phyloP scores from a whole-genome alignment of 1,140 invertebrate genomes.

The Paramacrobiotus metropolitanus region DNA sequence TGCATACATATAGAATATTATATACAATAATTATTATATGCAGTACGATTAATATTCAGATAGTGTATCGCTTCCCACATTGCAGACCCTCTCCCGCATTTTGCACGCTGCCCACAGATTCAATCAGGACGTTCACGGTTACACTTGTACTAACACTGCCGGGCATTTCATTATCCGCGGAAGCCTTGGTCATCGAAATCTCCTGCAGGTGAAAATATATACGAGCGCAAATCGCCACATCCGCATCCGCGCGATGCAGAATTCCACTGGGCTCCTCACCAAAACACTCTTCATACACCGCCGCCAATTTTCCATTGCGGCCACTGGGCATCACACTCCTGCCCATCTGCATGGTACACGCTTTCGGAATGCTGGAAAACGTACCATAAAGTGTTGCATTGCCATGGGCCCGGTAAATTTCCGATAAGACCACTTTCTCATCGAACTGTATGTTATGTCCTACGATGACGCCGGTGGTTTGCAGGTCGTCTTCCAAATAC shows the following conservation, averaged over 20 bases:
- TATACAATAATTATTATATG: too few relatives aligned
- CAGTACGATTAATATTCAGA: too few relatives aligned
- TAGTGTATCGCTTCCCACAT: too few relatives aligned
- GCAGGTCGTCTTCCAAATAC: background rate
- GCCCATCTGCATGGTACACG: background rate
- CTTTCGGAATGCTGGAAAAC: background rate
- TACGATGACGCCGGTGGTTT: background rate
- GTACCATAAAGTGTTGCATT: background rate
- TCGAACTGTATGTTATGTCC: constrained; percentile 4
- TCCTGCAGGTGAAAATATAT: background rate
- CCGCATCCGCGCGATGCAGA: background rate
- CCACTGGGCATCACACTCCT: background rate
- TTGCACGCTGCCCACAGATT: too few relatives aligned
- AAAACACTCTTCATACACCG: background rate
- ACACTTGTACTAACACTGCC: too few relatives aligned
- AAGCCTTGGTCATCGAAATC: too few relatives aligned
- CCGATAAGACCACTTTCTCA: background rate
- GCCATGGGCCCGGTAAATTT: background rate
- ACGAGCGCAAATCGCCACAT: background rate
- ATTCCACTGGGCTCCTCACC: background rate
- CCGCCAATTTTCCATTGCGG: background rate
- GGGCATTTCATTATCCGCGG: too few relatives aligned
- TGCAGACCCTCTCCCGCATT: too few relatives aligned
- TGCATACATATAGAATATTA: too few relatives aligned
- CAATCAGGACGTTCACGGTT: too few relatives aligned